phyloP scores from a whole-genome alignment of 2,888 invertebrate species.

The Tinea pellionella region DNA sequence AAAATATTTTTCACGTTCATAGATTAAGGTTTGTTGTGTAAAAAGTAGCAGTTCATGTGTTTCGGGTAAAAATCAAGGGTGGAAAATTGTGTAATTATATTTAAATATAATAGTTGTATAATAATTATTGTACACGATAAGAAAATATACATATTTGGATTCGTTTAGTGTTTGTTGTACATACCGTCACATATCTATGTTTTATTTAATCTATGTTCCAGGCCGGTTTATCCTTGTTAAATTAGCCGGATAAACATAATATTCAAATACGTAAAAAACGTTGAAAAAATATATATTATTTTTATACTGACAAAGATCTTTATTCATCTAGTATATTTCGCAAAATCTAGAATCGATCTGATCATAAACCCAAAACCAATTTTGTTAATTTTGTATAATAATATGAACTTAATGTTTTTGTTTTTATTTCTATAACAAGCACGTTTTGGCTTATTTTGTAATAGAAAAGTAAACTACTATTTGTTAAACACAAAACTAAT shows the following conservation, averaged over 20 bases:
- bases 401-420: too few species aligned
- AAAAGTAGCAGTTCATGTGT: slow-evolving; percentile 55
- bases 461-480: not conserved
- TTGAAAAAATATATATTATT: too few species aligned
- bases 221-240: too few species aligned
- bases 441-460: not conserved
- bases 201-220: not conserved
- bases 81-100: slow-evolving; percentile 56
- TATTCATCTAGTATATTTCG: too few species aligned
- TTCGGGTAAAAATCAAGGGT: slow-evolving; percentile 57
- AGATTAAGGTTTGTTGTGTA: slow-evolving; percentile 66
- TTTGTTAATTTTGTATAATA: not conserved
- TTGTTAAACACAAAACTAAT: not conserved
- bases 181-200: slow-evolving; percentile 45
- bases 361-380: not conserved
- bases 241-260: too few species aligned
- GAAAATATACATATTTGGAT: slow-evolving; percentile 63
- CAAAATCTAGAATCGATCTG: not conserved
- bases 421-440: slow-evolving; percentile 1
- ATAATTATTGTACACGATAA: too few species aligned
- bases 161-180: slow-evolving; percentile 61
- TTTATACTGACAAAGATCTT: too few species aligned
- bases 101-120: slow-evolving; percentile 35
- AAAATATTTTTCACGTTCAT: slow-evolving; percentile 65
- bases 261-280: too few species aligned